Evolutionary conservation across 2,797 vertebrate species (phyloP), one percentile per base, ranked within the genome.

Genomic region (Cirrhinus molitorella): DNA sequence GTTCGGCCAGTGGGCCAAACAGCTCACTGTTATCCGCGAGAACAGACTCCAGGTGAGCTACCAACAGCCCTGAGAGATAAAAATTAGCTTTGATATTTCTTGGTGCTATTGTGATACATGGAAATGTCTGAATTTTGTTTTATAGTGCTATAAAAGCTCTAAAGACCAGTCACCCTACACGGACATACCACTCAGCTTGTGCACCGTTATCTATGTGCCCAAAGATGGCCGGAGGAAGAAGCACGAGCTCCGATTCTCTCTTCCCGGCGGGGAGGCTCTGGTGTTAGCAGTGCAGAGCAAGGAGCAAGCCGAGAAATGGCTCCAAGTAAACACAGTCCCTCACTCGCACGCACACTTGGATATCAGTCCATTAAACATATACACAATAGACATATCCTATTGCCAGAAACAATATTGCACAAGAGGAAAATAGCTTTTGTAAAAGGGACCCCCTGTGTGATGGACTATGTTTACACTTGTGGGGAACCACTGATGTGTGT

Each of bases 1-100:
- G 53, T 99, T 99, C 0, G 98, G 98, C 61, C 98, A 99, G 83
- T 99, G 98, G 98, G 92, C 96, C 81, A 99, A 99, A 92, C 98
- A 99, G 93, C 95, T 99, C 74, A 96, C 97, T 0, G 94, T 99
- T 82, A 95, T 99, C 85, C 95, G 94, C 80, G 98, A 99, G 70
- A 96, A 95, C 91, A 97, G 96, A 91, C 95, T 99, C 4, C 95
- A 98, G 97, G 98, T 99, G 89, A 93, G 89, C 12, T 45, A 17
- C 19, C 40, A 67, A 65, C 25, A 14, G 31, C 9, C 45, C 1
- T n/a, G 19, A 34, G 37, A 5, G 40, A 59, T 31, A n/a, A 73
- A 49, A 65, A 25, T 14, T 5, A 63, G 14, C 17, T 2, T 80
- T 80, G n/a, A 53, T 79, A 55, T 51, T 13, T 37, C 23, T 14